phyloP scores from a whole-genome alignment of 2,113 vertebrate genomes.

The Phaetusa simplex region DNA sequence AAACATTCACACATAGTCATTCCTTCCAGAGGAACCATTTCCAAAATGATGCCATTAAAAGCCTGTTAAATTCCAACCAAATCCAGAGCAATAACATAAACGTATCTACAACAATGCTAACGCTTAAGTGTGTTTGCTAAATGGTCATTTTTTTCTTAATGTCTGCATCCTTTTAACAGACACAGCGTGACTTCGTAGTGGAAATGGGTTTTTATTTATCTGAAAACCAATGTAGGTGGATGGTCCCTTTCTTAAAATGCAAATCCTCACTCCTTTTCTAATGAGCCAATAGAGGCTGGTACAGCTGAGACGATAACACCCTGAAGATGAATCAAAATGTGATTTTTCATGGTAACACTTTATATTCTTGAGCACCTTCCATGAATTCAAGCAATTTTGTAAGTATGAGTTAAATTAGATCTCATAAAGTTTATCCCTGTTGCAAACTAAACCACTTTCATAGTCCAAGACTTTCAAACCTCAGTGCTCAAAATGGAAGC shows the following conservation, averaged over 20 bases:
- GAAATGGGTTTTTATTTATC: background rate
- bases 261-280: slow-evolving; percentile 2
- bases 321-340: background rate
- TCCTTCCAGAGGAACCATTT: slow-evolving; percentile 19
- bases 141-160: background rate
- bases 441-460: background rate
- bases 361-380: background rate
- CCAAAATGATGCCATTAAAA: slow-evolving; percentile 34
- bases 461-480: background rate
- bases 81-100: slow-evolving; percentile 39
- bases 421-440: background rate
- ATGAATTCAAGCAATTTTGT: background rate
- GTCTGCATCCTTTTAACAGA: slow-evolving; percentile 2
- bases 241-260: background rate
- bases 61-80: slow-evolving; percentile 17
- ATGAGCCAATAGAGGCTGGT: background rate
- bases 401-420: background rate
- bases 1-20: background rate
- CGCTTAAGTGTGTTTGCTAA: slow-evolving; percentile 18
- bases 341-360: background rate
- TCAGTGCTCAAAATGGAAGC: background rate
- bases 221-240: background rate
- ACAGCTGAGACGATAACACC: background rate
- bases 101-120: background rate
- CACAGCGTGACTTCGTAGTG: background rate